Evolutionary conservation across 1,140 invertebrate genomes (phyloP).

Genomic region (Oscheius sp.): DNA sequence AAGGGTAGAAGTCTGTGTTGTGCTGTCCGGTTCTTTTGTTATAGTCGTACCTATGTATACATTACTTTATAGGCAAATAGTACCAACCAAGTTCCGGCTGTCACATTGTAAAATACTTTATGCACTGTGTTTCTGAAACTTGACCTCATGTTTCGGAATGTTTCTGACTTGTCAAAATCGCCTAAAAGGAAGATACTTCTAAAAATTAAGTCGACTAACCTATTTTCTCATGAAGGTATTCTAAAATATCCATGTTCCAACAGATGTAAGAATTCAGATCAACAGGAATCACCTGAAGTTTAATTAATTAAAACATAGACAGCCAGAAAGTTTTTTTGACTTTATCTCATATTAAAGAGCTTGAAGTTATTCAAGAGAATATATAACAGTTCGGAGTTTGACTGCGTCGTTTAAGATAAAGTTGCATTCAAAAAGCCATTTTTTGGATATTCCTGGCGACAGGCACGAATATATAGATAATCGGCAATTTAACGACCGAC

Average conservation of each 20-base stretch:
- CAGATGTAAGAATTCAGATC: constrained; percentile 64
- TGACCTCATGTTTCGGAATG: constrained; percentile 70
- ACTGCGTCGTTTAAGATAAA: neutral
- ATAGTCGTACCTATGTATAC: constrained; percentile 79
- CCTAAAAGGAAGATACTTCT: constrained; percentile 51
- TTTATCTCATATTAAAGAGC: too few relatives aligned
- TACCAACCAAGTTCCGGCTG: constrained; percentile 75
- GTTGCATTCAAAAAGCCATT: too few relatives aligned
- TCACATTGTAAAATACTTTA: constrained; percentile 74
- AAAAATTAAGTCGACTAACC: constrained; percentile 25
- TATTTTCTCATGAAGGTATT: constrained; percentile 56
- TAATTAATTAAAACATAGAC: neutral
- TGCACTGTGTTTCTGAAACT: constrained; percentile 67
- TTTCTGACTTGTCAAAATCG: constrained; percentile 62
- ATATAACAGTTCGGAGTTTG: neutral
- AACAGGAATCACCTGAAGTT: constrained; percentile 56
- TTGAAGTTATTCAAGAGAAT: too few relatives aligned
- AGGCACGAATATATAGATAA: too few relatives aligned
- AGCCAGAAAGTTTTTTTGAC: too few relatives aligned
- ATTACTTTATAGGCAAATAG: constrained; percentile 40
- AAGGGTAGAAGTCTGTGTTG: constrained; percentile 76
- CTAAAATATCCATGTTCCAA: constrained; percentile 61
- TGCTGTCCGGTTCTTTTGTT: constrained; percentile 70
- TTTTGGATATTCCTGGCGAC: too few relatives aligned
- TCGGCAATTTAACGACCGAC: too few relatives aligned